Evolutionary conservation across 2,113 vertebrate genomes (phyloP), one percentile per base, ranked within the genome.

Genomic region (Neofelis nebulosa): DNA sequence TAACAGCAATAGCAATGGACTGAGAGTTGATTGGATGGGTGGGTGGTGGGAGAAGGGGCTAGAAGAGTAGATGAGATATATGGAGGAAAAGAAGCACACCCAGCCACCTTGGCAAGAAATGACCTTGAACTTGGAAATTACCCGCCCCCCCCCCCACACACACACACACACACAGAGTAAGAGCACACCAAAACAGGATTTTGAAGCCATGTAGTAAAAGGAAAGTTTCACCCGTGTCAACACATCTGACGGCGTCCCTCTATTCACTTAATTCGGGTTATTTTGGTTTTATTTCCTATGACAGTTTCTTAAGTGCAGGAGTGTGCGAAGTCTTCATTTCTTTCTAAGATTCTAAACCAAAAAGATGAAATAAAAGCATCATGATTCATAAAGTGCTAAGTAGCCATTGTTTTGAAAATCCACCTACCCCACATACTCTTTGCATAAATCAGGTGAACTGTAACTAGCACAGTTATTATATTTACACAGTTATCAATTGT

Each of bases 321-420:
- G 5, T 55, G 2, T 45, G 5, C 19, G 4, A 23, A 50, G 21
- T 27, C 11, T 55, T 83, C 45, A 27, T 65, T 33, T 68, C 76
- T 52, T 33, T 23, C 76, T 25, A 84, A 82, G 55, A 48, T 74
- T 89, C 71, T 38, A 89, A 82, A 52, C n/a, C 19, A 61, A 55
- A 66, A 52, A 33, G 29, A 16, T 33, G 61, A 33, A 50, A 84
- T 61, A 61, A 91, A 84, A 86, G 29, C 1, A 25, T 55, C 31
- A 23, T 48, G 48, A 66, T 79, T 29, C 31, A 41, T 87, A 74
- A 71, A 81, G 55, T 7, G 6, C 80, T 73, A 63, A 88, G 19
- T 23, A 81, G 36, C 36, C 76, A 15, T 61, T 86, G 38, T 31
- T 85, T 73, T 97, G 25, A 97, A 94, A 94, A 55, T 80, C 66